Evolutionary conservation across 2,113 vertebrate species (phyloP).

Genomic region (Chunga burmeisteri): DNA sequence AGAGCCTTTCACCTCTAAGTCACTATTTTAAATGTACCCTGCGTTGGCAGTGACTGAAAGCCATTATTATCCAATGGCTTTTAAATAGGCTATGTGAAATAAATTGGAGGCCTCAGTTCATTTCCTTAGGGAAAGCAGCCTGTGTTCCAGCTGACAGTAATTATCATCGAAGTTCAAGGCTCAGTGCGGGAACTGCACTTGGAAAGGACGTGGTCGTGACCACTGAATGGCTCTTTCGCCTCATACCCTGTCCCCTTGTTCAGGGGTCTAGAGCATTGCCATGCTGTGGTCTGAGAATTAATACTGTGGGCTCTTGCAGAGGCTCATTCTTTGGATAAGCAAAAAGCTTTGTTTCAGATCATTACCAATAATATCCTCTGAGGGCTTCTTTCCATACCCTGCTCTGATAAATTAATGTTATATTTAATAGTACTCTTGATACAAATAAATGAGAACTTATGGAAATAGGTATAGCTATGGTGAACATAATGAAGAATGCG

Average conservation of each 20-base stretch:
- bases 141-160: not conserved
- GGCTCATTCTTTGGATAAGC: not conserved
- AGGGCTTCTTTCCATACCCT: not conserved
- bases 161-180: not conserved
- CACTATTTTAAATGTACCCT: constrained; percentile 1
- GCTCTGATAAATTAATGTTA: constrained; percentile 6
- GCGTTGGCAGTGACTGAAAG: constrained; percentile 26
- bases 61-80: not conserved
- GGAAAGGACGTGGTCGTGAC: not conserved
- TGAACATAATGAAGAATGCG: constrained; percentile 25
- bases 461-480: not conserved
- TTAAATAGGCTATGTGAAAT: not conserved
- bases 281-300: not conserved
- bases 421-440: constrained; percentile 33
- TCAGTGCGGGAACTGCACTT: not conserved
- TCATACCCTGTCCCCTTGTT: accelerated
- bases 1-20: not conserved
- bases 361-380: not conserved
- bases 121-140: constrained; percentile 7
- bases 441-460: constrained; percentile 39
- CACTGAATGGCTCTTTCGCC: not conserved
- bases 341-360: constrained; percentile 6
- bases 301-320: not conserved
- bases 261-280: not conserved
- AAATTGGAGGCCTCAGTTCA: constrained; percentile 6